Percentiles rank a stretch among this genome's conserved stretches.
Conservation (phyloP, 2,113 vertebrate species). For the Oceanites oceanicus region DNA sequence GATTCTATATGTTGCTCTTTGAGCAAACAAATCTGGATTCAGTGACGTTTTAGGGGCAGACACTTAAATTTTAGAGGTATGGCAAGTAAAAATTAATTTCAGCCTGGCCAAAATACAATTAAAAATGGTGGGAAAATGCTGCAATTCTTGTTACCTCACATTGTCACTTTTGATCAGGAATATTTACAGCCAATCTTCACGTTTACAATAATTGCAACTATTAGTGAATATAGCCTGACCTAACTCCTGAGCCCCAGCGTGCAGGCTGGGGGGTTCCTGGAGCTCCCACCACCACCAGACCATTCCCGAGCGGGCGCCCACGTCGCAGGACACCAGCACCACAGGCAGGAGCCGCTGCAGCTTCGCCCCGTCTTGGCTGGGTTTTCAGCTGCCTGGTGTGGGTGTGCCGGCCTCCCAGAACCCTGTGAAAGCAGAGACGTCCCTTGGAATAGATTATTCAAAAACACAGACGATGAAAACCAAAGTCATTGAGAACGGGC, state of each 20-base stretch:
- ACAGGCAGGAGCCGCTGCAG: neutral
- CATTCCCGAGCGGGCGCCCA: accelerated
- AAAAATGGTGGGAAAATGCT: neutral
- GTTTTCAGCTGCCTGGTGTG: neutral
- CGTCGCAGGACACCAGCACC: neutral
- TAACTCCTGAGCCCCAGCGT: neutral
- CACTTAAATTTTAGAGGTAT: neutral
- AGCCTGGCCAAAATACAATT: neutral
- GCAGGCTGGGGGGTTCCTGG: neutral
- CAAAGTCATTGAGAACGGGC: neutral
- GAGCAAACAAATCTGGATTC: neutral
- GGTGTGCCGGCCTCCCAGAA: neutral
- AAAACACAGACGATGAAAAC: neutral
- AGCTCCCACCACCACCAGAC: neutral
- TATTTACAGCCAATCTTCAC: neutral
- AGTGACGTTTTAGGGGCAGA: neutral
- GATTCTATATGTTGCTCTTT: neutral
- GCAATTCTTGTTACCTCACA: neutral
- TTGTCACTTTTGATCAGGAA: neutral
- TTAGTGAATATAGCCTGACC: neutral
- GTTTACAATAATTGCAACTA: neutral
- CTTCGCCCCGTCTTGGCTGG: neutral
- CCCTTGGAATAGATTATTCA: neutral
- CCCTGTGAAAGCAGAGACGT: neutral
- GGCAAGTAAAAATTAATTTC: neutral